Evolutionary conservation across 2,888 invertebrate species (phyloP), one percentile per base, ranked within the genome.

Genomic region (Eupithecia subumbrata): DNA sequence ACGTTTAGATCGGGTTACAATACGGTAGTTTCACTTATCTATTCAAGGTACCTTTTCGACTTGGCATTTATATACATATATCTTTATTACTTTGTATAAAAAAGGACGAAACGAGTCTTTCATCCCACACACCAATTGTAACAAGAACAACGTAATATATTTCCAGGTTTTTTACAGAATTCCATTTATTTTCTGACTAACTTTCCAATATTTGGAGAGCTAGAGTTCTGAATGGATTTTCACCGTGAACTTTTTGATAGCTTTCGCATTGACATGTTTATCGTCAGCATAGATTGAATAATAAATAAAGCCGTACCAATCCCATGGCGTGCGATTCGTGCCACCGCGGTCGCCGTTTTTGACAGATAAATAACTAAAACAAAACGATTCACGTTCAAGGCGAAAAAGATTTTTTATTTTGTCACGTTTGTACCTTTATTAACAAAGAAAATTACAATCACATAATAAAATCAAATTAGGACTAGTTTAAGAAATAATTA

Each of bases 271-370:
- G 79, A 77, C 77, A 60, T 73, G 71, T 75, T 78, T 75, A 76
- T 77, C 69, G 73, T 72, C 70, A 75, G 75, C 72, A 74, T 73
- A 63, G 72, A 76, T 78, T 77, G 77, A 78, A 77, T 76, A 79
- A 75, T 79, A 76, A 77, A 79, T 78, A 75, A 72, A 71, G 71
- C 60, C 69, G 77, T 71, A 76, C 73, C 74, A 75, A 60, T 60
- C 60, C 56, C 25, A 60, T 60, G 25, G 60, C 60, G 25, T 25
- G 60, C 72, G 74, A 76, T 76, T 71, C 74, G 69, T 76, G 78
- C 70, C 78, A 78, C 75, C 68, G 70, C 77, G 74, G 69, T 60
- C 40, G 78, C 69, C 76, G 60, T 72, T 52, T 48, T 60, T 14
- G 56, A 48, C 66, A 70, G 69, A 69, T 64, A 72, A 64, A 75